Evolutionary conservation across 2,888 invertebrate genomes (phyloP), one percentile per base, ranked within the genome.

Genomic region (Podotricha telesiphe): DNA sequence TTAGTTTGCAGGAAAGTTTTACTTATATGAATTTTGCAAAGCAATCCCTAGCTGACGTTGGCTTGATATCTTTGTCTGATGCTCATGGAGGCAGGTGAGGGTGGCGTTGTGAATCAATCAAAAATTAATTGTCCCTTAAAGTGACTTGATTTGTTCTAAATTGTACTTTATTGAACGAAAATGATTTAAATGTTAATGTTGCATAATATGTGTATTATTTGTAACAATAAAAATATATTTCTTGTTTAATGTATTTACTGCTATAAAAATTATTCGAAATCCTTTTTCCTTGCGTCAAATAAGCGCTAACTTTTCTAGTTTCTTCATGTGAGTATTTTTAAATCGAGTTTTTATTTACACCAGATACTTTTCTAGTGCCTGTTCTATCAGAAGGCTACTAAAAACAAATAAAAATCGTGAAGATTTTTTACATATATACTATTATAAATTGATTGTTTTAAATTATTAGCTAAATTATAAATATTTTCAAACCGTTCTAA

Each of bases 61-160:
- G 89, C 88, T 91, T 86, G 80, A 88, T 86, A 90, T 90, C 91
- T 91, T 88, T 87, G 89, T 88, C 86, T 90, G 89, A 85, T 85
- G 83, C 84, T 85, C 83, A 84, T 83, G 82, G 84, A 79, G 83
- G 83, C 78, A 79, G 79, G 81, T 75, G 79, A 78, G 78, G 67
- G 74, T 71, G 71, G 72, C 73, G 87, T 87, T 90, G 86, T 86
- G 86, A 87, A 90, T 88, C 89, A 87, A 90, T 91, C 88, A 89
- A 82, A 86, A 87, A 86, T 87, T 89, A 89, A 89, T 89, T 88
- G 79, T 81, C 83, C 82, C 82, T 82, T 77, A 76, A 77, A 82
- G 80, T 84, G 74, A 51, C 34, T 58, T 80, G 80, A 84, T 80
- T 85, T 79, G 75, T 79, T 74, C 0, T 48, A 48, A 48, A 19